phyloP scores from a whole-genome alignment of 64 coral and sea anemone species.

The Orbicella faveolata region DNA sequence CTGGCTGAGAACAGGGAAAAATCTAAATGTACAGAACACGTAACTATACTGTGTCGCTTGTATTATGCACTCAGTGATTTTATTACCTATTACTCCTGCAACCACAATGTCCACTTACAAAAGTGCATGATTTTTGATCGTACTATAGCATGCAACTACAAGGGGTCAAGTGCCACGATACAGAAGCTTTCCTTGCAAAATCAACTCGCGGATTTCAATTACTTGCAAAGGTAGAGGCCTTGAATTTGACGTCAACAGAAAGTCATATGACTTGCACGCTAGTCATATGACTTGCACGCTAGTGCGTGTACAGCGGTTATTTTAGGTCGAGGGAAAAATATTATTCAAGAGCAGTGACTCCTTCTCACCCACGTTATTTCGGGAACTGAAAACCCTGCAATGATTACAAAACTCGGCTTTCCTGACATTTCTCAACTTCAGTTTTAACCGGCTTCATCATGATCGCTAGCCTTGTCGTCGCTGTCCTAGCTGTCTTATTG shows the following conservation, averaged over 20 bases:
- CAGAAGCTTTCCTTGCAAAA: too few relatives aligned
- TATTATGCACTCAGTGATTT: too few relatives aligned
- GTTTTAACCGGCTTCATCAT: conserved; percentile 1
- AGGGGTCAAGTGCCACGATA: too few relatives aligned
- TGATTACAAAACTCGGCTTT: background rate
- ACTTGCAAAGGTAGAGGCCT: background rate
- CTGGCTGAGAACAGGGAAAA: too few relatives aligned
- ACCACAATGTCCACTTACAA: too few relatives aligned
- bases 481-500: conserved; percentile 2
- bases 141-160: too few relatives aligned
- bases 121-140: too few relatives aligned
- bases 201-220: too few relatives aligned
- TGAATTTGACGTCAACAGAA: background rate
- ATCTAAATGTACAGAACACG: too few relatives aligned
- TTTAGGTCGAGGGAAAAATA: background rate
- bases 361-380: conserved; percentile 5
- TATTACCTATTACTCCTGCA: too few relatives aligned
- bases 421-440: conserved; percentile 7
- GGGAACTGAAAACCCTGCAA: background rate
- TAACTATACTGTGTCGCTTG: too few relatives aligned
- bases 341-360: background rate
- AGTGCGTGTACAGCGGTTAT: background rate
- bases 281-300: background rate
- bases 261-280: background rate
- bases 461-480: conserved; percentile 23